Evolutionary conservation across 2,888 invertebrate species (phyloP).

Genomic region (Drosophila meridionalis): DNA sequence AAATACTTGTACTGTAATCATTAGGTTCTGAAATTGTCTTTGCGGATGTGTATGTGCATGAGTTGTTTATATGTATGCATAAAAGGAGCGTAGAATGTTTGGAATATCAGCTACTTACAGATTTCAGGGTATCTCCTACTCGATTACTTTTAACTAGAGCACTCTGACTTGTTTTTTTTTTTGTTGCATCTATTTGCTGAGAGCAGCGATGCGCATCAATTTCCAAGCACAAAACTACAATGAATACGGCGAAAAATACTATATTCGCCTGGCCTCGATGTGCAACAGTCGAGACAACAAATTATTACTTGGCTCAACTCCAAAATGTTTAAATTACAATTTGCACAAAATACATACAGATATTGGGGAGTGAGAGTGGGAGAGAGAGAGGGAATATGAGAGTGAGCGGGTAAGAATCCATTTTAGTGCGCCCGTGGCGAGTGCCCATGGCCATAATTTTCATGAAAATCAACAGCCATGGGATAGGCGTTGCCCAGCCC

Average conservation of each 20-base stretch:
- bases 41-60: too few species aligned
- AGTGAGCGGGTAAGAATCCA: conserved; percentile 45
- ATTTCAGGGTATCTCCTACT: too few species aligned
- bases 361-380: not conserved
- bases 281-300: conserved; percentile 64
- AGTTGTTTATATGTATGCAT: too few species aligned
- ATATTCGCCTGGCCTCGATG: conserved; percentile 54
- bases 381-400: not conserved
- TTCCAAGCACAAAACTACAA: conserved; percentile 60
- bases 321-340: conserved; percentile 82
- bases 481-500: conserved; percentile 14
- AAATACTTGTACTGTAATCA: too few species aligned
- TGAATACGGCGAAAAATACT: conserved; percentile 31
- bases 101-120: too few species aligned
- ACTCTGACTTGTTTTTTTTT: not conserved
- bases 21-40: too few species aligned
- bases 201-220: conserved; percentile 76
- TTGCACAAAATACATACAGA: conserved; percentile 51
- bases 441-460: conserved; percentile 35
- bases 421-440: conserved; percentile 42
- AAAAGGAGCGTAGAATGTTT: too few species aligned
- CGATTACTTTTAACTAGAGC: not conserved
- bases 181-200: not conserved
- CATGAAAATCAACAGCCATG: conserved; percentile 63
- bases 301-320: conserved; percentile 78